phyloP scores from a whole-genome alignment of 2,797 vertebrate species.

The Megalops cyprinoides region DNA sequence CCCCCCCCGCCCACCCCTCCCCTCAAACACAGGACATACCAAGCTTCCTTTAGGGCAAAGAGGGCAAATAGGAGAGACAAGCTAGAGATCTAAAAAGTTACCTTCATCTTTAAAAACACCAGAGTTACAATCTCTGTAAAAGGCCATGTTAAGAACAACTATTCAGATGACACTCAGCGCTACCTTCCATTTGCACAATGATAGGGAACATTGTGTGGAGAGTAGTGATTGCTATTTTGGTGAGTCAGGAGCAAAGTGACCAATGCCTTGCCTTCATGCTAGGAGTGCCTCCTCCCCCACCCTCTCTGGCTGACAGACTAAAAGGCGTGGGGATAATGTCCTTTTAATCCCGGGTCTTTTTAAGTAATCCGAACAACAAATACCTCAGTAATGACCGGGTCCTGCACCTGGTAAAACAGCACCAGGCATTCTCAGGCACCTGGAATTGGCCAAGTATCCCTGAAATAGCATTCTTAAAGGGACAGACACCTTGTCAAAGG shows the following conservation, averaged over 20 bases:
- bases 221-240: not conserved
- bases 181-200: not conserved
- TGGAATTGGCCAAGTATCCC: conserved; percentile 39
- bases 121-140: no score
- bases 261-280: not conserved
- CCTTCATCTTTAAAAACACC: not conserved
- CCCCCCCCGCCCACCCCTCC: not conserved
- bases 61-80: not conserved
- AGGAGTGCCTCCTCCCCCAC: not conserved
- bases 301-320: conserved; percentile 54
- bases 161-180: conserved; percentile 76
- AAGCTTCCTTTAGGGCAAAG: not conserved
- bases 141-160: conserved; percentile 97
- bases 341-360: conserved; percentile 59
- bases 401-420: conserved; percentile 79
- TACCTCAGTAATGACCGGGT: conserved; percentile 75
- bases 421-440: conserved; percentile 65
- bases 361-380: conserved; percentile 79
- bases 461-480: conserved; percentile 26
- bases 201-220: not conserved
- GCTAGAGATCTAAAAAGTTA: not conserved
- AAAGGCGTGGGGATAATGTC: conserved; percentile 41
- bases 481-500: not conserved
- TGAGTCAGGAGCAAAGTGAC: not conserved
- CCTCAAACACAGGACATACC: not conserved